Conservation (phyloP, 2,888 invertebrate species). For the Agriopis marginaria region DNA sequence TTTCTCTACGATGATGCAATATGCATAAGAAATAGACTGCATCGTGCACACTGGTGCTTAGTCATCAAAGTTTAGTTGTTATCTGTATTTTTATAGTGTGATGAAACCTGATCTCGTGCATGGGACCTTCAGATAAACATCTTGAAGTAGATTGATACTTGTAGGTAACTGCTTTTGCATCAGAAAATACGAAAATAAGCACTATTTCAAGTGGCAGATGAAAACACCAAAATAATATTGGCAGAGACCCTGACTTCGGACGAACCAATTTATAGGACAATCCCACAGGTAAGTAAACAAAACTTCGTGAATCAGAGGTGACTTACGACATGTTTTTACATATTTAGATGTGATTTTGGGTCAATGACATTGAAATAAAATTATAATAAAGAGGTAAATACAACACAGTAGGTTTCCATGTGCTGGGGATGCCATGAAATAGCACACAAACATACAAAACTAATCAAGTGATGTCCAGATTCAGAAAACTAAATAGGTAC, state of each 20-base stretch:
- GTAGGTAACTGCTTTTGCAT: neutral
- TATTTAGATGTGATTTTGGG: neutral
- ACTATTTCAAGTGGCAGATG: conserved; percentile 25
- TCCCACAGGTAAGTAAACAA: conserved; percentile 19
- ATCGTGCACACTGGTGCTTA: too few relatives aligned
- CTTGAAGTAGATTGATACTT: neutral
- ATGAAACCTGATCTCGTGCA: neutral
- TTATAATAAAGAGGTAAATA: neutral
- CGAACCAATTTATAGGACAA: conserved; percentile 20
- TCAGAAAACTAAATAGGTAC: too few relatives aligned
- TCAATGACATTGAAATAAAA: neutral
- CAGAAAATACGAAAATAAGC: neutral
- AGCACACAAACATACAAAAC: too few relatives aligned
- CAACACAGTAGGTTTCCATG: too few relatives aligned
- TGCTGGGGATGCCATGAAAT: too few relatives aligned
- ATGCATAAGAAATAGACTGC: too few relatives aligned
- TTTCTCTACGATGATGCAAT: too few relatives aligned
- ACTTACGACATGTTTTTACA: neutral
- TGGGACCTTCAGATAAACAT: too few relatives aligned
- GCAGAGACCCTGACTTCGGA: conserved; percentile 23
- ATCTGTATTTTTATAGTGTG: neutral
- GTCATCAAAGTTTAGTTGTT: too few relatives aligned
- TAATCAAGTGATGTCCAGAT: too few relatives aligned
- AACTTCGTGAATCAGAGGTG: conserved; percentile 23
- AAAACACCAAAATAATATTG: conserved; percentile 33